Evolutionary conservation across 2,888 invertebrate species (phyloP), one percentile per base, ranked within the genome.

Genomic region (Lordiphosa andalusiaca): DNA sequence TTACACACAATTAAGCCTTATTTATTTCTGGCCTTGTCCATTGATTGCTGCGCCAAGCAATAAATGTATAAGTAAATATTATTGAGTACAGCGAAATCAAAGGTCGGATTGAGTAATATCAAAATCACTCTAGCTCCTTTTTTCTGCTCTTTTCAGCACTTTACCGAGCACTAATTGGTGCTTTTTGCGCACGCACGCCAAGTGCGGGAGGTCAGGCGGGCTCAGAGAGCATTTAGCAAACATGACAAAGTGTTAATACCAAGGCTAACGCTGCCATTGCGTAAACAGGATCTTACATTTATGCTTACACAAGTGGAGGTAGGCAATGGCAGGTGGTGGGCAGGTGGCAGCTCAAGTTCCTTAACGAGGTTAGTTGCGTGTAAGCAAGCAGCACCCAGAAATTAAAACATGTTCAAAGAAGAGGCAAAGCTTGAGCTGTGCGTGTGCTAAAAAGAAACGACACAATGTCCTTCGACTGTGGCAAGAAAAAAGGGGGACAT

Each of bases 1-100:
- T 71, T 62, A 73, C 59, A 61, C 77, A 71, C 86, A 80, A 80
- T 84, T 84, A 80, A 80, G 84, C 71, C 74, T 74, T 82, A 82
- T 85, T 80, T 80, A 82, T 80, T 67, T 72, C 71, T 64, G 73
- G 74, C 77, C 73, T 55, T 62, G 44, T 38, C 67, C 50, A 85
- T 84, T 78, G 86, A 84, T 80, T 85, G 84, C 83, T 84, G 70
- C 71, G 82, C 70, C 63, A 74, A 84, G 84, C 82, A 84, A 85
- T 85, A 84, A 80, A 85, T 65, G 73, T 81, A 81, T 84, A 84
- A 71, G 84, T 85, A 78, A 85, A 85, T 83, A 69, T 83, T 78
- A 83, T 75, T 70, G 82, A 73, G 81, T 64, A 61, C 50, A 44
- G 49, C 37, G 44, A 67, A 85, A 85, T 84, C 82, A 81, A 76